phyloP scores from a whole-genome alignment of 2,888 invertebrate genomes.

The Habrosyne pyritoides region DNA sequence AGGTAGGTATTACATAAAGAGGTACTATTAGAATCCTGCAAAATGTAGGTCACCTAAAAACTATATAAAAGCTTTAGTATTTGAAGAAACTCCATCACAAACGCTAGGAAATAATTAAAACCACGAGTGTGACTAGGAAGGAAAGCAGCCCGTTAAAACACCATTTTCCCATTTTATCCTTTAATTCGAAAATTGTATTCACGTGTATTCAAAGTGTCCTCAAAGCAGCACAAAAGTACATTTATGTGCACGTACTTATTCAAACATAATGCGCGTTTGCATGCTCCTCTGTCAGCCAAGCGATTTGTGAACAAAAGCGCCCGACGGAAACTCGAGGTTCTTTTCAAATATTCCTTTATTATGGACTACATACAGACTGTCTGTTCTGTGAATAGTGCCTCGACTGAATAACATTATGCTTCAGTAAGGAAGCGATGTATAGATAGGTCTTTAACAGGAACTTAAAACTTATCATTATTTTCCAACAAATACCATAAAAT shows the following conservation, averaged over 20 bases:
- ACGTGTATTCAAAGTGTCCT: background rate
- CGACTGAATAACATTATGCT: background rate
- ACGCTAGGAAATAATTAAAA: background rate
- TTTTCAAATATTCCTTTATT: conserved; percentile 52
- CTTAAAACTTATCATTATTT: no score
- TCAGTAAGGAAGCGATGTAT: no score
- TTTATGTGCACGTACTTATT: background rate
- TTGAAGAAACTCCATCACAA: background rate
- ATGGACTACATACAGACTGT: background rate
- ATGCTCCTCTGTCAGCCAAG: conserved; percentile 40
- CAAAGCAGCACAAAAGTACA: conserved; percentile 1
- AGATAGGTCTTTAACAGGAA: no score
- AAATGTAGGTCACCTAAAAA: no score
- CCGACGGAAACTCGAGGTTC: conserved; percentile 39
- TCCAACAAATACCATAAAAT: background rate
- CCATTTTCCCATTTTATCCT: background rate
- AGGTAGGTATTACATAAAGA: no score
- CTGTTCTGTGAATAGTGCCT: background rate
- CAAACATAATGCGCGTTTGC: conserved; percentile 10
- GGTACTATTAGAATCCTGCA: no score
- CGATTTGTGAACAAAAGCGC: conserved; percentile 54
- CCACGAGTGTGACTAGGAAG: background rate
- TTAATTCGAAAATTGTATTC: background rate
- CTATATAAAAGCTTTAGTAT: background rate
- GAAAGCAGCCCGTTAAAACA: background rate